Evolutionary conservation across 2,888 invertebrate species (phyloP), one percentile per base, ranked within the genome.

Genomic region (Gisinianus flammeolus): DNA sequence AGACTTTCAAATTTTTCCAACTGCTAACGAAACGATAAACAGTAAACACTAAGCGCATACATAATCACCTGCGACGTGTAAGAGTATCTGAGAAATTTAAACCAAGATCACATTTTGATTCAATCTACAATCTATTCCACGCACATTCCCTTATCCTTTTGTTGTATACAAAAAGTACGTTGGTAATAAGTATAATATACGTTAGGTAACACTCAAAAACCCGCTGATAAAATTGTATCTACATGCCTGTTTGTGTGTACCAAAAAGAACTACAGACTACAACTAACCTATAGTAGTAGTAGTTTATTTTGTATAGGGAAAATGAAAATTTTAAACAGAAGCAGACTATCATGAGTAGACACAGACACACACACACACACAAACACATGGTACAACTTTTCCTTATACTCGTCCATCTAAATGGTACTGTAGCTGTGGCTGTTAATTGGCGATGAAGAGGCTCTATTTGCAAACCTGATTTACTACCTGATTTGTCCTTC

Each of bases 401-500:
- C 56, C 56, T 56, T 10, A 19, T 56, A 10, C 56, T 19, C 19
- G 10, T n/a, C n/a, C 56, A 56, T 56, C 56, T 56, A 56, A 4
- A 56, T 12, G 4, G 12, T 35, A 8, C 35, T 35, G 35, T 67
- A 16, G 24, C 28, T 52, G 44, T 33, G 12, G 72, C 44, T 73
- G 70, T 75, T 73, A 75, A 75, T 75, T 78, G 75, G 56, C 78
- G 64, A 78, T 69, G 78, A 74, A 69, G 67, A 69, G 73, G 71
- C 70, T 78, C 70, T 75, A 75, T 78, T 78, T 78, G 78, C 75
- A 78, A 78, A 75, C 75, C 69, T 78, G 78, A 78, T 78, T 75
- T 75, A 75, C 75, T 56, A 10, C 75, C 24, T 62, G 62, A 62
- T 24, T 62, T 62, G 22, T 26, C 26, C 24, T 62, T 54, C 54